Evolutionary conservation across 2,888 invertebrate genomes (phyloP).

Genomic region (Pheosia gnoma): DNA sequence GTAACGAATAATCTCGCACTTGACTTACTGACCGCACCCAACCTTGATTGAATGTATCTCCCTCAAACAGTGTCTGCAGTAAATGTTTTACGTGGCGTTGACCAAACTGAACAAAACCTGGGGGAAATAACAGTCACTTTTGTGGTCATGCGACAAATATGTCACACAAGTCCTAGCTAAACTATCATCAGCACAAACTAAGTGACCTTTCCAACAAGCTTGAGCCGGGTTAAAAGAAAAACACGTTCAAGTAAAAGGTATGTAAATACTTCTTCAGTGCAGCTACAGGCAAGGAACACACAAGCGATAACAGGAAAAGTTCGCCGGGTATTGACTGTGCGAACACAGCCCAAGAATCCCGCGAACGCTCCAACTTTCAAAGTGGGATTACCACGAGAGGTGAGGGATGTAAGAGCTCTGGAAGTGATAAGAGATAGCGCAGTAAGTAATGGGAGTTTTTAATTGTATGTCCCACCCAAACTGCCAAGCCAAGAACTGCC

Average conservation of each 20-base stretch:
- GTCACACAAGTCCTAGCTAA: no score
- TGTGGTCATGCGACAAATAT: no score
- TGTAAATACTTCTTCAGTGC: neutral
- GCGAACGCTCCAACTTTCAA: conserved; percentile 28
- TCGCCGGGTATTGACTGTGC: conserved; percentile 46
- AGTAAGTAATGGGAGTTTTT: neutral
- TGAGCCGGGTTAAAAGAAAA: neutral
- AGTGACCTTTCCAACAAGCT: neutral
- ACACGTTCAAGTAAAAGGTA: neutral
- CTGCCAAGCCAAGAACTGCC: no score
- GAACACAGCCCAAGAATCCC: conserved; percentile 27
- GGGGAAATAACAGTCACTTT: no score
- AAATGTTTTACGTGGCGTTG: no score
- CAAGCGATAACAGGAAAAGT: conserved; percentile 58
- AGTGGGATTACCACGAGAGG: conserved; percentile 29
- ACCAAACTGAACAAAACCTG: no score
- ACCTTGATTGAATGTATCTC: no score
- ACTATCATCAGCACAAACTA: neutral
- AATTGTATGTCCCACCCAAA: no score
- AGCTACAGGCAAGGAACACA: conserved; percentile 21
- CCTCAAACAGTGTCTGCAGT: no score
- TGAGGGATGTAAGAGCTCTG: conserved; percentile 21
- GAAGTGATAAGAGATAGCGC: conserved; percentile 1
- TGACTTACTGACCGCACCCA: no score
- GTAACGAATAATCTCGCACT: no score